Percentiles rank a stretch among this genome's conserved stretches.
phyloP scores from a whole-genome alignment of 2,113 vertebrate species.

The Pseudorhombus dupliciocellatus region DNA sequence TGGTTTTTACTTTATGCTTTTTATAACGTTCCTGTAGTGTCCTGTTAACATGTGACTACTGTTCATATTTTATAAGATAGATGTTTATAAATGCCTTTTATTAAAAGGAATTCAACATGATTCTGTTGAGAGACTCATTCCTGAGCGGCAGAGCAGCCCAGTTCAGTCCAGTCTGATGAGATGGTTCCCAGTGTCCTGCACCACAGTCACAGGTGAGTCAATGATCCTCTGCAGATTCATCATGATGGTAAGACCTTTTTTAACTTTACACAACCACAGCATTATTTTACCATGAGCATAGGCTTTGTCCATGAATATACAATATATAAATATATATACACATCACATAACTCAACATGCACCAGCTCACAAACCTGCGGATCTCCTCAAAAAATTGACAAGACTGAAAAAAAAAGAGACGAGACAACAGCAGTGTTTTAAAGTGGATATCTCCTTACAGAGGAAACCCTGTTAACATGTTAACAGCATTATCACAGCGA shows the following conservation, averaged over 20 bases:
- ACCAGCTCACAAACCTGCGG: not conserved
- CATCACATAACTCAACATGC: no score
- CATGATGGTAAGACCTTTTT: no score
- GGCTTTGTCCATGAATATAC: no score
- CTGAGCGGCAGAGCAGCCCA: not conserved
- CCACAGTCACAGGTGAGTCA: no score
- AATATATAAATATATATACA: no score
- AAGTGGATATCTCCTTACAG: slow-evolving; percentile 35
- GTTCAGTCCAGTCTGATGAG: not conserved
- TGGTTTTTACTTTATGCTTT: slow-evolving; percentile 72
- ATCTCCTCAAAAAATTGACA: not conserved
- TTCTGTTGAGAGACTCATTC: slow-evolving; percentile 18
- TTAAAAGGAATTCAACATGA: slow-evolving; percentile 62
- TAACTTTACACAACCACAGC: no score
- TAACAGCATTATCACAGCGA: slow-evolving; percentile 45
- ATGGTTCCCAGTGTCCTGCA: no score
- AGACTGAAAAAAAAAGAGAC: no score
- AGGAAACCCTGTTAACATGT: slow-evolving; percentile 46
- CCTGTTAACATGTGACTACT: slow-evolving; percentile 65
- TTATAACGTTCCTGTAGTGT: slow-evolving; percentile 71
- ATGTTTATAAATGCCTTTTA: slow-evolving; percentile 77
- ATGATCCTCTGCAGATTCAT: no score
- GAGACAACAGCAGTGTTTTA: no score
- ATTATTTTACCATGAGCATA: no score
- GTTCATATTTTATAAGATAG: slow-evolving; percentile 76